Evolutionary conservation across 2,113 vertebrate genomes (phyloP), one percentile per base, ranked within the genome.

Genomic region (Turnix velox): DNA sequence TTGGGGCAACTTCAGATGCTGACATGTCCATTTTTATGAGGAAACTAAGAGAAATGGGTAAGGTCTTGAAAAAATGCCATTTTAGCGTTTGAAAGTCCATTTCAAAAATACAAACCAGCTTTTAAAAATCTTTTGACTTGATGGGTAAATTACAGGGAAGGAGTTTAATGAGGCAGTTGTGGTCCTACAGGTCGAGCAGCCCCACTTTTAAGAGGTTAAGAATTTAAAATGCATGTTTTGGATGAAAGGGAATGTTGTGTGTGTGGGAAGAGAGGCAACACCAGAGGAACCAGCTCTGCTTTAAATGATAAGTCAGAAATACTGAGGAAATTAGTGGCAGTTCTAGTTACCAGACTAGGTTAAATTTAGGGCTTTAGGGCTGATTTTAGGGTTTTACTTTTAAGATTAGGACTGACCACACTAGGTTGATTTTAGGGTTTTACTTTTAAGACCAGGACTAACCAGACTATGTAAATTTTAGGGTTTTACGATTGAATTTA

Each of bases 251-350:
- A 72, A 46, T 7, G 16, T 3, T 14, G 12, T 13, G 23, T 10
- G 23, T 37, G 18, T 3, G 42, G 25, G 20, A 30, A 43, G 17
- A 43, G 17, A 7, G 43, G 30, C 25, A 11, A 0, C 46, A 48
- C 8, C 40, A 5, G 37, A 5, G 30, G 43, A 69, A 33, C 42
- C 18, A 5, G 33, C 30, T 85, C 18, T 72, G 75, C 79, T 62
- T 59, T 75, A 40, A 73, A n/a, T 2, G 4, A 2, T 18, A 5
- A 0, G 12, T 37, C 1, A 1, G 6, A 37, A 20, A 18, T 39
- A 18, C 24, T 30, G 11, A 2, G 2, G 9, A 37, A 31, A 7
- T 18, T 3, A 40, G 20, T 18, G 28, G 22, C 4, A 3, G 25
- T 28, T 83, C 30, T 23, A 18, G 28, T 24, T 33, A 31, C 18